Evolutionary conservation across 2,888 invertebrate genomes (phyloP).

Genomic region (Himalopsyche japonica): DNA sequence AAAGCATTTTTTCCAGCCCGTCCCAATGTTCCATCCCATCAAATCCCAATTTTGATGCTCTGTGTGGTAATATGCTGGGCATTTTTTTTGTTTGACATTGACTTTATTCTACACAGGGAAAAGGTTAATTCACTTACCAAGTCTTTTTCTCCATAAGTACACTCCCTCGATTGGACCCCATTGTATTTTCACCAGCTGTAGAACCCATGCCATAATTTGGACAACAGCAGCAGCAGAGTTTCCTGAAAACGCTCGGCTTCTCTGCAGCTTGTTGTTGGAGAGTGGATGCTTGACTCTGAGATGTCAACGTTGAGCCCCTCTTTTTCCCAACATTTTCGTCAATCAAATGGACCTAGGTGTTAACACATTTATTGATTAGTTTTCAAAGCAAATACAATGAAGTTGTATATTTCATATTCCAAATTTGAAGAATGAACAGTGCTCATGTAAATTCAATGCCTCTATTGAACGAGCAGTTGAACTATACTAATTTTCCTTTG

Average conservation of each 20-base stretch:
- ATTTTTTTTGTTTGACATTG: no score
- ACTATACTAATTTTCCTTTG: no score
- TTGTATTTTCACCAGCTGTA: not conserved
- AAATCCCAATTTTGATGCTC: no score
- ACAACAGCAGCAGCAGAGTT: conserved; percentile 25
- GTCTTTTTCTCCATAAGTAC: not conserved
- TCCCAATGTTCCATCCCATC: no score
- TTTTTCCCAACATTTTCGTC: conserved; percentile 31
- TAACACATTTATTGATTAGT: not conserved
- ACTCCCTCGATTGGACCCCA: conserved; percentile 3
- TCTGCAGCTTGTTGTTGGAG: not conserved
- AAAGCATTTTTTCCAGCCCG: no score
- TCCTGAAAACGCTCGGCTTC: conserved; percentile 5
- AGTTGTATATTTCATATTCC: no score
- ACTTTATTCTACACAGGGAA: not conserved
- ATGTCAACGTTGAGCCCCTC: conserved; percentile 8
- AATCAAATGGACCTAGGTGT: conserved; percentile 25
- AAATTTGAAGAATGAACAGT: no score
- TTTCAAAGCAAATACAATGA: no score
- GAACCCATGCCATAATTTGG: not conserved
- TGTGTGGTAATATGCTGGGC: no score
- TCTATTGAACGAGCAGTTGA: no score
- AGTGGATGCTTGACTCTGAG: not conserved
- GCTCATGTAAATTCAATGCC: no score
- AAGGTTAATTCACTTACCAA: not conserved